These are phyloP conservation scores for Neoarius graeffei DNA, from an alignment of 2,113 vertebrate species.

Conservation along the genomic window DNA sequence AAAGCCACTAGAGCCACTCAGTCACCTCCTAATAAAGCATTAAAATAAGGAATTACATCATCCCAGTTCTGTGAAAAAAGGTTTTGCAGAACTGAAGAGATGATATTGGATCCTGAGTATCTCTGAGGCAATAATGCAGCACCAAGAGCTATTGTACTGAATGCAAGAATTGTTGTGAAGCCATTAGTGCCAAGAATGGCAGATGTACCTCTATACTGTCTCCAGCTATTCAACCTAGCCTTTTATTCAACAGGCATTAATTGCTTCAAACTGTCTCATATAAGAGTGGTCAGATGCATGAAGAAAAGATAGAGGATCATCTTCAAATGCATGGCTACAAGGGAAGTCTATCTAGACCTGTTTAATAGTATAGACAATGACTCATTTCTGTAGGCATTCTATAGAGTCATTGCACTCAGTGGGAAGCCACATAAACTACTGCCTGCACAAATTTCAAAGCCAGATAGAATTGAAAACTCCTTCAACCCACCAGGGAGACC, in stretches of 20 bases:
- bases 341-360: not conserved
- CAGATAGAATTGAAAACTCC: not conserved
- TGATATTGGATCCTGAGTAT: not conserved
- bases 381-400: not conserved
- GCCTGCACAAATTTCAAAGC: too few species aligned
- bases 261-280: not conserved
- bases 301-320: not conserved
- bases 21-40: not conserved
- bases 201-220: not conserved
- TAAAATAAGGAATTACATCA: not conserved
- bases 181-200: not conserved
- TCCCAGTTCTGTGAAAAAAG: not conserved
- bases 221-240: not conserved
- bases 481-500: not conserved
- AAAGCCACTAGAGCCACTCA: not conserved
- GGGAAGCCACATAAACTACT: not conserved
- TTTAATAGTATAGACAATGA: not conserved
- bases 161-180: not conserved
- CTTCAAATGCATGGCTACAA: not conserved
- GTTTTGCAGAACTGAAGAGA: not conserved
- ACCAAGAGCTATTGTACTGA: not conserved
- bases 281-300: not conserved
- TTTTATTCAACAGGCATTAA: not conserved
- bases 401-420: not conserved
- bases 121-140: not conserved